Conservation (phyloP, 2,888 invertebrate species). For the Strigamia crassipes region DNA sequence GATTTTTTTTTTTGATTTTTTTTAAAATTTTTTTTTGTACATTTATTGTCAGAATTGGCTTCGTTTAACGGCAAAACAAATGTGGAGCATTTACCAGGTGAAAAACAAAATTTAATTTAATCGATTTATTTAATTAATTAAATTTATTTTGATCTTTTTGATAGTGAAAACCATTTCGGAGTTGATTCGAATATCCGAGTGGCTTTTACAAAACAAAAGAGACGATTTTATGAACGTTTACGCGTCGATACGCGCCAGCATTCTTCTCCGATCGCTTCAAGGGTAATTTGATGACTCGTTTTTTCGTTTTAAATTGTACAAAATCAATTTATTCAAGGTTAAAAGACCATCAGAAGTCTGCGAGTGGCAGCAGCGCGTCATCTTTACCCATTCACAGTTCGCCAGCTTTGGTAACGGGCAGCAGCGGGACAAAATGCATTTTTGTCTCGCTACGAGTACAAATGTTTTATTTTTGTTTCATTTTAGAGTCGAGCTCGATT, state of each 20-base stretch:
- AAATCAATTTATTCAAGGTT: conserved; percentile 53
- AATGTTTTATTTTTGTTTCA: neutral
- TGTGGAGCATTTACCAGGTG: conserved; percentile 43
- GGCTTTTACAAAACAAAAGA: conserved; percentile 79
- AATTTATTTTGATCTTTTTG: conserved; percentile 10
- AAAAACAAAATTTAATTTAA: neutral
- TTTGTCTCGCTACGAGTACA: no score
- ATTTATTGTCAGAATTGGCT: conserved; percentile 32
- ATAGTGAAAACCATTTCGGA: conserved; percentile 61
- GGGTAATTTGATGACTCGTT: conserved; percentile 53
- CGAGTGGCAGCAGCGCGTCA: conserved; percentile 57
- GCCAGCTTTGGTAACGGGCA: conserved; percentile 55
- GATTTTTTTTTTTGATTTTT: no score
- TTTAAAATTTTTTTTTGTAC: neutral
- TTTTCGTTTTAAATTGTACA: neutral
- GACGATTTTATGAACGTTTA: conserved; percentile 74
- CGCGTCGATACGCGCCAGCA: conserved; percentile 62
- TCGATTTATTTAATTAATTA: no score
- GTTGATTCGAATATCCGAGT: conserved; percentile 77
- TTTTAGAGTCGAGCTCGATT: conserved; percentile 47
- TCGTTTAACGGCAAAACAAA: neutral
- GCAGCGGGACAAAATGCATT: no score
- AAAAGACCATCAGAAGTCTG: conserved; percentile 59
- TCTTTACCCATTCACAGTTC: conserved; percentile 54
- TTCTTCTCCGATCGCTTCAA: conserved; percentile 70